Evolutionary conservation across 2,888 invertebrate genomes (phyloP), one percentile per base, ranked within the genome.

Genomic region (Dusona sp.): DNA sequence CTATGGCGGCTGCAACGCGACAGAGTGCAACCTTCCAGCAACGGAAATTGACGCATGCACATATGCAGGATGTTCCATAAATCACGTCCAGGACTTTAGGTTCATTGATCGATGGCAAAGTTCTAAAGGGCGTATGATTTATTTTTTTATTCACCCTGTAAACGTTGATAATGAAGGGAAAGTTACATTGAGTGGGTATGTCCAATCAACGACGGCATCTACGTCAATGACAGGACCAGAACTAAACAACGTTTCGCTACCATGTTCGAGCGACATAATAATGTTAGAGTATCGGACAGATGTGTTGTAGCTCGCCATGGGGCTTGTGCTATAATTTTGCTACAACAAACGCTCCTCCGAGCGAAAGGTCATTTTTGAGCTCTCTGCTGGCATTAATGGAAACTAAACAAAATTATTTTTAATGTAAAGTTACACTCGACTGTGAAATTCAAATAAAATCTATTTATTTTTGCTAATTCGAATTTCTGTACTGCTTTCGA

Each of bases 181-280:
- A 25, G 65, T 65, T n/a, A 79, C 72, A 70, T 75, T 22, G 72
- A 72, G 45, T 54, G 83, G 83, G 79, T 83, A 79, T 79, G 79
- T 86, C 86, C 86, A 86, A 86, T 86, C 83, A 86, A 86, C 83
- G 86, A 80, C 86, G 72, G 77, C 79, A 79, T 83, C 77, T 57
- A 83, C 83, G 86, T 86, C 86, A 86, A 86, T 77, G 83, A 79
- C 86, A 86, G 83, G 79, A 65, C 83, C 74, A 72, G 79, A 72
- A 79, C 86, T 73, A 86, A 86, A 83, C 79, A 79, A 77, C 72
- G 83, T 61, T 85, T 74, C 67, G 85, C 61, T 79, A 48, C 68
- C 86, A 77, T 83, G 86, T 86, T 75, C 77, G 48, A 77, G 57
- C 83, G 83, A 75, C 75, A 83, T 83, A 86, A 86, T 57, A 75